Conservation (phyloP, 2,888 invertebrate species). For the Perdita meconis region DNA sequence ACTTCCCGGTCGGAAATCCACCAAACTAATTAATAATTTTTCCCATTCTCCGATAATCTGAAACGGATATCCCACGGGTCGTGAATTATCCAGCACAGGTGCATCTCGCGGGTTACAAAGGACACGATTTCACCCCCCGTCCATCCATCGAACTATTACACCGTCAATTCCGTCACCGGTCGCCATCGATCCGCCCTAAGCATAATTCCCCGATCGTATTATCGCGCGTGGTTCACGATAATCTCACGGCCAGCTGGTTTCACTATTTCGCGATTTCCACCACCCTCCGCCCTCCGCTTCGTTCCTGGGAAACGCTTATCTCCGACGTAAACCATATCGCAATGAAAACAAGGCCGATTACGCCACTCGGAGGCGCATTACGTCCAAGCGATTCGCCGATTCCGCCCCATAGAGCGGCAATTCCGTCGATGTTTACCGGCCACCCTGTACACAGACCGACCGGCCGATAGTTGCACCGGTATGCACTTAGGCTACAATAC, state of each 20-base stretch:
- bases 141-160: not conserved
- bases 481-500: constrained; percentile 70
- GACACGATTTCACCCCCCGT: not conserved
- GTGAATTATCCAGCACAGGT: not conserved
- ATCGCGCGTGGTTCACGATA: constrained; percentile 10
- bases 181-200: constrained; percentile 22
- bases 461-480: constrained; percentile 63
- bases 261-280: constrained; percentile 34
- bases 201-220: constrained; percentile 45
- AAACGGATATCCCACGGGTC: not conserved
- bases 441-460: constrained; percentile 57
- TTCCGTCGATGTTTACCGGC: constrained; percentile 52
- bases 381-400: constrained; percentile 39
- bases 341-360: constrained; percentile 45
- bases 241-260: constrained; percentile 25
- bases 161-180: constrained; percentile 19
- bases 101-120: not conserved
- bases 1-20: no score
- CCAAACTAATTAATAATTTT: no score
- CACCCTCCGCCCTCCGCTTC: not conserved
- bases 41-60: not conserved
- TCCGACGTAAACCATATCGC: constrained; percentile 24
- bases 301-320: constrained; percentile 16
- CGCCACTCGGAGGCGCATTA: constrained; percentile 28
- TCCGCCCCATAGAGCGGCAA: constrained; percentile 34